A percentile compares a stretch with the other conserved stretches of the same genome.
These are phyloP conservation scores for Nephrotoma flavescens DNA, from an alignment of 2,888 invertebrate genomes.

Conservation along the genomic window DNA sequence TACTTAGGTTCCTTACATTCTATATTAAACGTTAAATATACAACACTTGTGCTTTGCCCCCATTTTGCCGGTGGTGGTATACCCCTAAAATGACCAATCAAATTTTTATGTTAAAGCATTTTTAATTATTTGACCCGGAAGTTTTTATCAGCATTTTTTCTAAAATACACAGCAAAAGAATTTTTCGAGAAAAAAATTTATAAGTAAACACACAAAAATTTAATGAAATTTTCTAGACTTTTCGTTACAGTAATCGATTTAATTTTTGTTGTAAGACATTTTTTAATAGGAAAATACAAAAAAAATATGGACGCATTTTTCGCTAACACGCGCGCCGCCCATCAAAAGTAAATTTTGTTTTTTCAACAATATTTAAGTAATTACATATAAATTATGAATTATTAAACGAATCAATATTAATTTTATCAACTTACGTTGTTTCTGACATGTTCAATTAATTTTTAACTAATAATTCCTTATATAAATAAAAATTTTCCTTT, in stretches of 20 bases:
- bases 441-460: background rate
- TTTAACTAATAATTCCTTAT: background rate
- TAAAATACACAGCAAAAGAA: background rate
- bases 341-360: background rate
- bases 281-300: background rate
- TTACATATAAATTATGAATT: background rate
- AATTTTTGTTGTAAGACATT: background rate
- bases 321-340: constrained; percentile 1
- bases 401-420: background rate
- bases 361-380: background rate
- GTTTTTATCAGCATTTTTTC: background rate
- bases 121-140: background rate
- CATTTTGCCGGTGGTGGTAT: constrained; percentile 71
- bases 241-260: background rate
- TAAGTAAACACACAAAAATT: background rate
- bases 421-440: constrained; percentile 4
- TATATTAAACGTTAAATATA: constrained; percentile 80
- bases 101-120: background rate
- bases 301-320: constrained; percentile 2
- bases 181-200: background rate
- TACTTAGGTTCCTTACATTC: constrained; percentile 78
- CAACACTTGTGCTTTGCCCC: constrained; percentile 75
- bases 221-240: background rate
- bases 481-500: background rate
- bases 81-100: background rate